These are phyloP conservation scores for Onychomys torridus DNA, from an alignment of 2,797 vertebrate genomes.

Conservation along the genomic window DNA sequence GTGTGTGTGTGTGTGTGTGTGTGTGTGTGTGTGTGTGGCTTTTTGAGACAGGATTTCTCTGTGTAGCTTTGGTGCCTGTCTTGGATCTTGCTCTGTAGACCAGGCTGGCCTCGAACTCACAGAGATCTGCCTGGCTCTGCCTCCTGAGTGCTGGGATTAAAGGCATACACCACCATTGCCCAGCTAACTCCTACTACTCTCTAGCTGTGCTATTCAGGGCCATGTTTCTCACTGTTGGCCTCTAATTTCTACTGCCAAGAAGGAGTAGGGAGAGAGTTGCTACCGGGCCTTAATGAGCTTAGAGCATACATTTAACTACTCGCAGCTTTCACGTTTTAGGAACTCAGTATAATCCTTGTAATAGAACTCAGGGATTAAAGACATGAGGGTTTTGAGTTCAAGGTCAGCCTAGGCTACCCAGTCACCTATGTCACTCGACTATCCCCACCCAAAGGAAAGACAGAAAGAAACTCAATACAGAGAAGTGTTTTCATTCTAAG, in stretches of 20 bases:
- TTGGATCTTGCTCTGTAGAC: too few relatives aligned
- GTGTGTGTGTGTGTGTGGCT: too few relatives aligned
- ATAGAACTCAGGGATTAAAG: neutral
- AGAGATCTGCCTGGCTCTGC: too few relatives aligned
- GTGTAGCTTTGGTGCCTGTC: too few relatives aligned
- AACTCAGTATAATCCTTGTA: neutral
- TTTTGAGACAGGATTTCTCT: too few relatives aligned
- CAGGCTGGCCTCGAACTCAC: too few relatives aligned
- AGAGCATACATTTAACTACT: neutral
- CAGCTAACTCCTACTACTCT: too few relatives aligned
- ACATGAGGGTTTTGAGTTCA: neutral
- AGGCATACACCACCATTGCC: too few relatives aligned
- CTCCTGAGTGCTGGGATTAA: too few relatives aligned
- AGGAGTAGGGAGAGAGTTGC: neutral
- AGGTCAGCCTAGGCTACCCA: neutral
- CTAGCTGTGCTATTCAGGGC: neutral
- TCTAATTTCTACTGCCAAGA: neutral
- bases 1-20: too few relatives aligned
- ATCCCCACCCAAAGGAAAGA: neutral
- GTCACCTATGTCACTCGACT: too few relatives aligned
- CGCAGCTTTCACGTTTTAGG: neutral
- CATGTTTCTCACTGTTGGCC: neutral
- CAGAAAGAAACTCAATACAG: neutral
- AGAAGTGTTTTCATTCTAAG: neutral
- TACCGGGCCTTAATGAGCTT: neutral